A percentile compares a stretch with the other conserved stretches of the same genome.
Conservation (phyloP, 2,797 vertebrate species). For the Enteromius radiatus region DNA sequence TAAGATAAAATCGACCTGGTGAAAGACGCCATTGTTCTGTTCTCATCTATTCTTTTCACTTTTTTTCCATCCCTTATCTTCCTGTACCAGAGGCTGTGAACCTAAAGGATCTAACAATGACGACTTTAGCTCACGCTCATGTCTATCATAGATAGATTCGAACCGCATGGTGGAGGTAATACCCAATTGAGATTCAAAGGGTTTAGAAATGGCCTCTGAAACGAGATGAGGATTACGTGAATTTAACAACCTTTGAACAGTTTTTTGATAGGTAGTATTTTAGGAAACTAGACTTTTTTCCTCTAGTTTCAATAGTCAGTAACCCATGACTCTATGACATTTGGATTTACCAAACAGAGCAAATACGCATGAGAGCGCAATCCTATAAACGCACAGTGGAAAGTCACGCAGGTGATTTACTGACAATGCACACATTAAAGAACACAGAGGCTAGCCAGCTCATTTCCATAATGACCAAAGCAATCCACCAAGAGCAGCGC, state of each 20-base stretch:
- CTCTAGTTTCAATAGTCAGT: no score
- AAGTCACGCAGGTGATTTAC: neutral
- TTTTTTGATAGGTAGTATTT: neutral
- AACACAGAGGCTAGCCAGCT: neutral
- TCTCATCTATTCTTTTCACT: slow-evolving; percentile 2
- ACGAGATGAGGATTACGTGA: slow-evolving; percentile 10
- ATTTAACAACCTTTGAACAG: neutral
- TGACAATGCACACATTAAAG: neutral
- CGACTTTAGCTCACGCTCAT: neutral
- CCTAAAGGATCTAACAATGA: neutral
- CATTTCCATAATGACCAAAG: neutral
- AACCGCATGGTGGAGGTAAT: neutral
- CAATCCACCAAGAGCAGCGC: neutral
- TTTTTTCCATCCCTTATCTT: slow-evolving; percentile 23
- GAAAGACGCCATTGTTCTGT: neutral
- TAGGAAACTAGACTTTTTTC: neutral
- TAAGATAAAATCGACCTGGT: slow-evolving; percentile 5
- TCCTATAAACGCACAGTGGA: neutral
- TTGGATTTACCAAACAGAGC: neutral
- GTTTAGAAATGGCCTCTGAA: slow-evolving; percentile 21
- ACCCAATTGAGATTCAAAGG: slow-evolving; percentile 12
- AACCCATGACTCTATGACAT: neutral
- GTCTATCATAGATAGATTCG: slow-evolving; percentile 11
- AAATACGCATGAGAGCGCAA: neutral
- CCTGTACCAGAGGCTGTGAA: neutral